A percentile compares a stretch with the other conserved stretches of the same genome.
Conservation (phyloP, 2,113 vertebrate species). For the Trachemys scripta region DNA sequence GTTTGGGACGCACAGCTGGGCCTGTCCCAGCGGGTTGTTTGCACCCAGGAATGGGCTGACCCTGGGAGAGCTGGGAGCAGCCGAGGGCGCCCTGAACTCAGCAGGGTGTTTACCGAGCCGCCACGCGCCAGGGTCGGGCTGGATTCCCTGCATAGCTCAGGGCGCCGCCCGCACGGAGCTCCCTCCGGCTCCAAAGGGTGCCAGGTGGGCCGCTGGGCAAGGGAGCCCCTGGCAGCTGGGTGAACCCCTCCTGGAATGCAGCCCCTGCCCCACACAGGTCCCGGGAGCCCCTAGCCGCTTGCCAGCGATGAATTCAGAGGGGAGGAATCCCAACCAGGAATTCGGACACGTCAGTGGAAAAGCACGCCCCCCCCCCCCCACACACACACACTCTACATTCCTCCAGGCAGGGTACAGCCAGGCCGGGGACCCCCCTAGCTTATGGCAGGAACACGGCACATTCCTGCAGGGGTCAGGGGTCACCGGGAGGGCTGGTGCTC, state of each 20-base stretch:
- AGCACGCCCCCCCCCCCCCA: too few relatives aligned
- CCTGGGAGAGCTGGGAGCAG: too few relatives aligned
- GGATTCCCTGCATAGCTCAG: not conserved
- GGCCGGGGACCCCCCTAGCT: not conserved
- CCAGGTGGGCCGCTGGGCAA: not conserved
- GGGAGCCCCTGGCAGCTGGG: not conserved
- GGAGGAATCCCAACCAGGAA: not conserved
- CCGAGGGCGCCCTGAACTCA: not conserved
- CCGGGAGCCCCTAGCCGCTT: not conserved
- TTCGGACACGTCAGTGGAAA: not conserved
- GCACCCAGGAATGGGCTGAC: too few relatives aligned
- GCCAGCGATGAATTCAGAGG: not conserved
- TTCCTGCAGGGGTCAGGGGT: not conserved
- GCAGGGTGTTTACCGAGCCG: not conserved
- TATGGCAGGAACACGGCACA: too few relatives aligned
- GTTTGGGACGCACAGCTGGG: not conserved
- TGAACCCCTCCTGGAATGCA: not conserved
- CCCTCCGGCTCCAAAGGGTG: not conserved
- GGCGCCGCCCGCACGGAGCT: too few relatives aligned
- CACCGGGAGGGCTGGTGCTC: not conserved
- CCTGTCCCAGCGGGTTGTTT: not conserved
- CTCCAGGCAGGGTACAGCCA: not conserved
- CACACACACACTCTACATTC: too few relatives aligned
- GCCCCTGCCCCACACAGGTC: not conserved
- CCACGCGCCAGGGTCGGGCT: not conserved